phyloP scores from a whole-genome alignment of 2,888 invertebrate genomes.

The Drosophila fulvimacula region DNA sequence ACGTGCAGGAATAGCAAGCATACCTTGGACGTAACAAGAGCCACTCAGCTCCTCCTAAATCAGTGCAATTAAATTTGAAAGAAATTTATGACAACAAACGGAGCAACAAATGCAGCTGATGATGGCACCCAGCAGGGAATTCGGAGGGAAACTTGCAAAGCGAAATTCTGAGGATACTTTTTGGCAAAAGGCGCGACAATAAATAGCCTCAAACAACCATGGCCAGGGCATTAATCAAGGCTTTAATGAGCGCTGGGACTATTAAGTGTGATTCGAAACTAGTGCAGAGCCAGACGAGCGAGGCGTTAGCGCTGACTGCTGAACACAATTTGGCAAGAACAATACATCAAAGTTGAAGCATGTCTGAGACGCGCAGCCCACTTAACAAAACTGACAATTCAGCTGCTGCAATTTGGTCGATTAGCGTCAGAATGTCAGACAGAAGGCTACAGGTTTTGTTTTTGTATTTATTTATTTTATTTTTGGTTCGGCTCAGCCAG shows the following conservation, averaged over 20 bases:
- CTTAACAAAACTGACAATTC: constrained; percentile 80
- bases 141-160: neutral
- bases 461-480: no score
- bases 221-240: constrained; percentile 65
- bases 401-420: constrained; percentile 83
- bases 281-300: constrained; percentile 27
- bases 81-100: constrained; percentile 78
- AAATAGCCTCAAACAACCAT: constrained; percentile 42
- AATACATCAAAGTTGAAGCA: constrained; percentile 63
- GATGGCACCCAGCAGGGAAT: constrained; percentile 11
- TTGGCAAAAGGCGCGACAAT: constrained; percentile 50
- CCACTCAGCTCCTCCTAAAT: constrained; percentile 68
- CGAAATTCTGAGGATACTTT: constrained; percentile 38
- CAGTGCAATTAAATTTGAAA: constrained; percentile 75
- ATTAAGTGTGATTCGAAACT: constrained; percentile 24
- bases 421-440: constrained; percentile 75
- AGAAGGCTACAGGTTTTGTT: constrained; percentile 28
- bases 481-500: constrained; percentile 29
- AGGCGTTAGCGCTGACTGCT: constrained; percentile 40
- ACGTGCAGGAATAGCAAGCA: constrained; percentile 21
- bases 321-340: constrained; percentile 51
- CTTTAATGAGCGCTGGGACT: constrained; percentile 44
- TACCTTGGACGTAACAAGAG: constrained; percentile 10
- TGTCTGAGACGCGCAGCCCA: constrained; percentile 45
- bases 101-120: constrained; percentile 52